These are phyloP conservation scores for Gryllus bimaculatus DNA, from an alignment of 1,140 invertebrate species.

Conservation along the genomic window DNA sequence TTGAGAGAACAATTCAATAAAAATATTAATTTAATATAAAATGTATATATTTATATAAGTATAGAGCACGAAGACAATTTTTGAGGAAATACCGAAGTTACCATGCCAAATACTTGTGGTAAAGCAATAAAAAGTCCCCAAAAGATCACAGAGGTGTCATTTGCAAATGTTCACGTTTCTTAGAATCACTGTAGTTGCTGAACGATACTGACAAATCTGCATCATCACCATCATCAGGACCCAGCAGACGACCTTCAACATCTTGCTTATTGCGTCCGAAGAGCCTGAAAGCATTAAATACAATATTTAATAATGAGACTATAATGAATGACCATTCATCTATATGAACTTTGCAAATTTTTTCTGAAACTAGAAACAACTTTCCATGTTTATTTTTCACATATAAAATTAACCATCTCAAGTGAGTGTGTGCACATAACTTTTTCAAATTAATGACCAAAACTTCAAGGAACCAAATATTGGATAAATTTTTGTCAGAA, in stretches of 20 bases:
- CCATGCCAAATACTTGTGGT: background rate
- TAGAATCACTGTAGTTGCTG: background rate
- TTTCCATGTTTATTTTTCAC: no score
- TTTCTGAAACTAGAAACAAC: no score
- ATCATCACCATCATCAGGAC: constrained; percentile 1
- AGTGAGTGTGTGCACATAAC: no score
- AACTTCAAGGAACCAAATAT: no score
- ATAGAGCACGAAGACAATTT: background rate
- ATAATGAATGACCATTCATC: no score
- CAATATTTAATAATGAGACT: no score
- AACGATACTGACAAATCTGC: background rate
- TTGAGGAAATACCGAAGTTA: background rate
- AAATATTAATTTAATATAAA: background rate
- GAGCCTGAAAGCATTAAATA: background rate
- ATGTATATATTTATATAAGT: background rate
- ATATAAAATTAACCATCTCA: no score
- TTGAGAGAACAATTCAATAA: no score
- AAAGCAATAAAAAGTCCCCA: background rate
- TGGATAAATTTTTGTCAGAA: no score
- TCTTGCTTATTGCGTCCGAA: constrained; percentile 6
- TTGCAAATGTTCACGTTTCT: constrained; percentile 2
- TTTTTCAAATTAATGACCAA: no score
- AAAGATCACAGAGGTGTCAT: constrained; percentile 11
- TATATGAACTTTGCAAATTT: no score
- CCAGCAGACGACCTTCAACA: constrained; percentile 4